phyloP scores from a whole-genome alignment of 1,140 invertebrate species.

The Listronotus oregonensis region DNA sequence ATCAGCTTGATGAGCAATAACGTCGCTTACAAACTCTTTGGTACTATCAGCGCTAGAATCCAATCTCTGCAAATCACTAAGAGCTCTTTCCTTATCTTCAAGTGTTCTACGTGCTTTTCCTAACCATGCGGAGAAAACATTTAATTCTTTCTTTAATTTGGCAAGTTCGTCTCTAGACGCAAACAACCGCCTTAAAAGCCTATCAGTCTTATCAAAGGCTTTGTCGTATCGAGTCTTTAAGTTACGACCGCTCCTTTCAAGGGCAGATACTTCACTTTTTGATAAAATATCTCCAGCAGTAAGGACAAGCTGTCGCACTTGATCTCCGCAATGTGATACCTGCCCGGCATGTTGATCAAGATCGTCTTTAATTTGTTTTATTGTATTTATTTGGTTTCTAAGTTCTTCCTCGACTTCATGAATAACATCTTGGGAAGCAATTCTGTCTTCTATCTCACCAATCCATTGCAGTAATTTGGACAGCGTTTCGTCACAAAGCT shows the following conservation, averaged over 20 bases:
- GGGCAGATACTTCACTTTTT: constrained; percentile 81
- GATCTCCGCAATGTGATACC: constrained; percentile 85
- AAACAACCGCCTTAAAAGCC: constrained; percentile 74
- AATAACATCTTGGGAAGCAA: constrained; percentile 86
- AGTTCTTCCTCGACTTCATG: constrained; percentile 88
- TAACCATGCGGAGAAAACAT: constrained; percentile 85
- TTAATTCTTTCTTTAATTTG: constrained; percentile 81
- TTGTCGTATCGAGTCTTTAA: constrained; percentile 85
- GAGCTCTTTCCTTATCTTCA: constrained; percentile 83
- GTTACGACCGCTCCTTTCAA: constrained; percentile 83
- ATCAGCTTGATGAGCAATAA: constrained; percentile 93
- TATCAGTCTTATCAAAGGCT: constrained; percentile 77
- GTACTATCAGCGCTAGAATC: constrained; percentile 74
- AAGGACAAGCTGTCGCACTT: constrained; percentile 87
- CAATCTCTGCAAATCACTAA: constrained; percentile 78
- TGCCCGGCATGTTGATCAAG: constrained; percentile 84
- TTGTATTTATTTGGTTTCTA: constrained; percentile 84
- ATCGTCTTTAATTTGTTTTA: constrained; percentile 92
- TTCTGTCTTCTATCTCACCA: constrained; percentile 79
- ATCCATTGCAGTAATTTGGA: constrained; percentile 88
- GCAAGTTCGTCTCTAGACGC: constrained; percentile 84
- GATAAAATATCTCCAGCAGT: constrained; percentile 89
- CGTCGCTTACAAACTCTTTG: constrained; percentile 89
- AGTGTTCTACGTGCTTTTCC: constrained; percentile 76
- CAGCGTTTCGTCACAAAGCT: constrained; percentile 82